Conservation (phyloP, 1,140 invertebrate genomes). For the Zaprionus taronus region DNA sequence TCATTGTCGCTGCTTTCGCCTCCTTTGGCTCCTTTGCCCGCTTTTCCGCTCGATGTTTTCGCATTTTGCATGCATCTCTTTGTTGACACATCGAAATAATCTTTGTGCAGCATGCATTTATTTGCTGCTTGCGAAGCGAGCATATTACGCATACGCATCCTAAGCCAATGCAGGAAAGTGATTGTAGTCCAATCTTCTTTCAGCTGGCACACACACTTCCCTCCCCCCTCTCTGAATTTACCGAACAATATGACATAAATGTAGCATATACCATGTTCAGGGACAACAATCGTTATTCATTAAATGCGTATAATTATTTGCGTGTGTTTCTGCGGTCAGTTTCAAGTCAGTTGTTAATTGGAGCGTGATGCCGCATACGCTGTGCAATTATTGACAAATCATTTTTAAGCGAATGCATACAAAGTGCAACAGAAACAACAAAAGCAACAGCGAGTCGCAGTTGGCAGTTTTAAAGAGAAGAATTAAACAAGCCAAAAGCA, state of each 20-base stretch:
- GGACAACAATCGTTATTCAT: conserved; percentile 45
- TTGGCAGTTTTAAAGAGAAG: conserved; percentile 44
- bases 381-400: conserved; percentile 63
- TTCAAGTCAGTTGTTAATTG: conserved; percentile 64
- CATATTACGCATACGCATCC: background rate
- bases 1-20: conserved; percentile 41
- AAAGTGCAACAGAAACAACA: conserved; percentile 47
- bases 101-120: conserved; percentile 57
- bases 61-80: conserved; percentile 67
- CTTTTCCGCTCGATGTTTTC: conserved; percentile 66
- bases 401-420: conserved; percentile 68
- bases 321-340: conserved; percentile 56
- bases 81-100: conserved; percentile 75
- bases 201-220: background rate
- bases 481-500: conserved; percentile 33
- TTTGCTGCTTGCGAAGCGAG: conserved; percentile 21
- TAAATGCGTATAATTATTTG: conserved; percentile 54
- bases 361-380: conserved; percentile 51
- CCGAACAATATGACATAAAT: background rate
- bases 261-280: background rate
- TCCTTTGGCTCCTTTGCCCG: conserved; percentile 9
- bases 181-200: background rate
- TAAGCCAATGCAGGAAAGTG: background rate
- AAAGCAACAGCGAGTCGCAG: background rate
- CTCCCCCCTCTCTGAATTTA: background rate